Conservation (phyloP, 2,113 vertebrate genomes). For the Nansenia antarctica region DNA sequence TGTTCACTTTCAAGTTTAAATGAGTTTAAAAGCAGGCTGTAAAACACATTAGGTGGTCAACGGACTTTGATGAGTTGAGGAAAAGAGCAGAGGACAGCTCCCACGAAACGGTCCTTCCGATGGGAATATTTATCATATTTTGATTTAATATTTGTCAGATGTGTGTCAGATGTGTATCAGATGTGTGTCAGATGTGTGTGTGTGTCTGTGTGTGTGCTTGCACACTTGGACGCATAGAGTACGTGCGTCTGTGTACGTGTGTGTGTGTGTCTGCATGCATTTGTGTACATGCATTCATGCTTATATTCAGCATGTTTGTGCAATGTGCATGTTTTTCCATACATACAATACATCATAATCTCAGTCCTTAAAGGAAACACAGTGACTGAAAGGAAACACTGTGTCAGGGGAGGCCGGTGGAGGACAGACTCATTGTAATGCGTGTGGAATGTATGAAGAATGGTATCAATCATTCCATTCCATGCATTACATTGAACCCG, state of each 20-base stretch:
- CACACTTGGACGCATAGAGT: background rate
- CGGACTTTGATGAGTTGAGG: constrained; percentile 19
- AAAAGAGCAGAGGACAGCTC: constrained; percentile 22
- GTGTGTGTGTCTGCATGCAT: background rate
- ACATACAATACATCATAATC: too few species aligned
- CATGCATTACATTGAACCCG: too few species aligned
- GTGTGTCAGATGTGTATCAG: too few species aligned
- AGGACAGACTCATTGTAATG: background rate
- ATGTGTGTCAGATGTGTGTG: too few species aligned
- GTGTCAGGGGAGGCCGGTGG: too few species aligned
- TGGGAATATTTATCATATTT: constrained; percentile 30
- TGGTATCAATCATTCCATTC: too few species aligned
- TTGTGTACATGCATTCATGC: background rate
- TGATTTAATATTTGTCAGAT: too few species aligned
- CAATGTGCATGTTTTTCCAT: background rate
- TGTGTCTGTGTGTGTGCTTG: constrained; percentile 1
- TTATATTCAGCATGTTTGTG: too few species aligned
- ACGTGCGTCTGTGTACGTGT: constrained; percentile 9
- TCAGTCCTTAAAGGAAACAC: too few species aligned
- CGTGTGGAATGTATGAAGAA: background rate
- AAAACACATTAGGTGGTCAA: constrained; percentile 22
- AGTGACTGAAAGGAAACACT: too few species aligned
- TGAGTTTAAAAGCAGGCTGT: constrained; percentile 7
- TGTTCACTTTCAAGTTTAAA: background rate
- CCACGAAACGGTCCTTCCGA: constrained; percentile 41